phyloP scores from a whole-genome alignment of 2,797 vertebrate species.

The Crenuchus spilurus region DNA sequence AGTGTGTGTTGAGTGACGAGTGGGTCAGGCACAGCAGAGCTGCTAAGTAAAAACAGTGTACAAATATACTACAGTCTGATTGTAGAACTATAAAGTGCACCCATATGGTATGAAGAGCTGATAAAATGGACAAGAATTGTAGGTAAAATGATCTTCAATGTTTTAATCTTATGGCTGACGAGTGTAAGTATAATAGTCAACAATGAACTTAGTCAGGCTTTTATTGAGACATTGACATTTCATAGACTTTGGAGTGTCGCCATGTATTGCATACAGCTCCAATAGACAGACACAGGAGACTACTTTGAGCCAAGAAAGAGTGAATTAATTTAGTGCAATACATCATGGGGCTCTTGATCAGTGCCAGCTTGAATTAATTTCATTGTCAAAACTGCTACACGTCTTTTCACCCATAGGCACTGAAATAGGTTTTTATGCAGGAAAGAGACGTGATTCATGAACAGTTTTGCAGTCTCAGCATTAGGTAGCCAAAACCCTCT shows the following conservation, averaged over 20 bases:
- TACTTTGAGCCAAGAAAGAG: background rate
- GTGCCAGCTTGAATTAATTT: background rate
- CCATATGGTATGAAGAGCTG: too few relatives aligned
- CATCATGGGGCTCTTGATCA: background rate
- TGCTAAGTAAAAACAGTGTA: too few relatives aligned
- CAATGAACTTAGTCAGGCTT: background rate
- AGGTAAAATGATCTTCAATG: too few relatives aligned
- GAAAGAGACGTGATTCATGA: background rate
- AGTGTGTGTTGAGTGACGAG: too few relatives aligned
- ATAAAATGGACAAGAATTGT: too few relatives aligned
- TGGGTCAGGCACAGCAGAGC: too few relatives aligned
- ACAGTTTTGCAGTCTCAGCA: background rate
- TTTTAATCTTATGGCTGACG: too few relatives aligned
- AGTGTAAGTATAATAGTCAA: too few relatives aligned
- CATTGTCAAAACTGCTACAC: background rate
- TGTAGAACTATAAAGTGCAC: too few relatives aligned
- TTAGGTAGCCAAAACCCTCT: background rate
- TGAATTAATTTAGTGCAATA: background rate
- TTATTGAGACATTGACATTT: slow-evolving; percentile 43
- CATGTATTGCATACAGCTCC: background rate
- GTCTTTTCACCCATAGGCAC: background rate
- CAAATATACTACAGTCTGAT: too few relatives aligned
- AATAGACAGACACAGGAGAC: background rate
- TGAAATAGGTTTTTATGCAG: background rate
- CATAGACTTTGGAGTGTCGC: slow-evolving; percentile 7